Percentiles rank a stretch among this genome's conserved stretches.
phyloP scores from a whole-genome alignment of 2,113 vertebrate species.

The Sula dactylatra region DNA sequence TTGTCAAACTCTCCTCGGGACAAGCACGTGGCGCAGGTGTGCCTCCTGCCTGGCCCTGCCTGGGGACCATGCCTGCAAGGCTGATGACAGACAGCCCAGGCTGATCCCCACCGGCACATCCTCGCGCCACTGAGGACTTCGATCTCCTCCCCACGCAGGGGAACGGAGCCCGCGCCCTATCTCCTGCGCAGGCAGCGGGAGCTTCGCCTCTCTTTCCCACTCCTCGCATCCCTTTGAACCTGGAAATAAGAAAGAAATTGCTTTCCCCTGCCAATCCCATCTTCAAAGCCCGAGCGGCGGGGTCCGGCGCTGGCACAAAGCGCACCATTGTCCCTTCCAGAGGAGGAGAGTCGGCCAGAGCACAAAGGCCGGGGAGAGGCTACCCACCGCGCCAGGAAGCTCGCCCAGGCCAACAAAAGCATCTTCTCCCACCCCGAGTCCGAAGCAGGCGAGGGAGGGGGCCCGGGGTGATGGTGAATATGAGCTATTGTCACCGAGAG shows the following conservation, averaged over 20 bases:
- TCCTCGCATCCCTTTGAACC: constrained; percentile 22
- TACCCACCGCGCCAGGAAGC: constrained; percentile 4
- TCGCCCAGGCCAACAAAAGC: constrained; percentile 37
- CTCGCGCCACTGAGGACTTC: fast-evolving
- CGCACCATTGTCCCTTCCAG: constrained; percentile 64
- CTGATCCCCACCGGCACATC: neutral
- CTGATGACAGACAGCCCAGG: neutral
- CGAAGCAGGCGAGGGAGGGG: neutral
- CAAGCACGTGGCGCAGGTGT: neutral
- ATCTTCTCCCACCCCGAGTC: neutral
- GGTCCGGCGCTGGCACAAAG: constrained; percentile 67
- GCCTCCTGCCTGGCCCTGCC: neutral
- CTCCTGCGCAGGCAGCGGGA: neutral
- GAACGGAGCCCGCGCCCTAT: fast-evolving
- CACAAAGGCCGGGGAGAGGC: neutral
- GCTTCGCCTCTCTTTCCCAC: neutral
- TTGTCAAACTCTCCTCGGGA: neutral
- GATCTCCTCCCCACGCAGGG: neutral
- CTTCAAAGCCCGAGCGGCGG: constrained; percentile 37
- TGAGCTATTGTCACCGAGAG: constrained; percentile 74
- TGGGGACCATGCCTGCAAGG: neutral
- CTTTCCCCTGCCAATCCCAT: neutral
- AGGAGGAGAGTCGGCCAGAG: neutral
- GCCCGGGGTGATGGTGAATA: constrained; percentile 59
- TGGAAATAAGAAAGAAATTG: neutral